These are phyloP conservation scores for Penaeus vannamei DNA, from an alignment of 1,140 invertebrate genomes.

Conservation along the genomic window DNA sequence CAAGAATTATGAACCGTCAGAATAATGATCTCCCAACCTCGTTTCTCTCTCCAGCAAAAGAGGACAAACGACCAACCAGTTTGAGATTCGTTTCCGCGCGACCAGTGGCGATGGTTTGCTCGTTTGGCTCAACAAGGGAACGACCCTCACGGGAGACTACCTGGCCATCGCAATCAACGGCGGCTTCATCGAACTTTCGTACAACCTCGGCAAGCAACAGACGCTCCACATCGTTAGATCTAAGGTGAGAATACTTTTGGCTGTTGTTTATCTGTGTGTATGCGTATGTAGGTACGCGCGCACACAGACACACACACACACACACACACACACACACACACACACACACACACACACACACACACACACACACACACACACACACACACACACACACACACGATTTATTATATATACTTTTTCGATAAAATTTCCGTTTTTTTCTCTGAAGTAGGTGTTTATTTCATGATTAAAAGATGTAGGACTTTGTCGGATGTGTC, in stretches of 20 bases:
- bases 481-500: no score
- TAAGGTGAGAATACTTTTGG: constrained; percentile 69
- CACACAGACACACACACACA: not conserved
- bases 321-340: not conserved
- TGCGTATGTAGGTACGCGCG: not conserved
- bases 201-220: constrained; percentile 78
- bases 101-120: constrained; percentile 78
- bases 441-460: not conserved
- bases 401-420: not conserved
- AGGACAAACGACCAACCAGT: constrained; percentile 80
- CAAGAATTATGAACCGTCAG: not conserved
- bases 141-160: constrained; percentile 75
- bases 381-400: not conserved
- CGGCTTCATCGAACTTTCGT: constrained; percentile 78
- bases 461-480: not conserved
- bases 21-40: not conserved
- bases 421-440: no score
- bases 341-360: not conserved
- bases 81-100: constrained; percentile 81
- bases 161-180: constrained; percentile 77
- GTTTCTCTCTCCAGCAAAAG: constrained; percentile 71
- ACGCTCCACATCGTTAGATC: constrained; percentile 75
- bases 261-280: constrained; percentile 9
- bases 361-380: not conserved
- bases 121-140: constrained; percentile 79